These are phyloP conservation scores for Parauchenoglanis ngamensis DNA, from an alignment of 2,797 vertebrate species.

Conservation along the genomic window DNA sequence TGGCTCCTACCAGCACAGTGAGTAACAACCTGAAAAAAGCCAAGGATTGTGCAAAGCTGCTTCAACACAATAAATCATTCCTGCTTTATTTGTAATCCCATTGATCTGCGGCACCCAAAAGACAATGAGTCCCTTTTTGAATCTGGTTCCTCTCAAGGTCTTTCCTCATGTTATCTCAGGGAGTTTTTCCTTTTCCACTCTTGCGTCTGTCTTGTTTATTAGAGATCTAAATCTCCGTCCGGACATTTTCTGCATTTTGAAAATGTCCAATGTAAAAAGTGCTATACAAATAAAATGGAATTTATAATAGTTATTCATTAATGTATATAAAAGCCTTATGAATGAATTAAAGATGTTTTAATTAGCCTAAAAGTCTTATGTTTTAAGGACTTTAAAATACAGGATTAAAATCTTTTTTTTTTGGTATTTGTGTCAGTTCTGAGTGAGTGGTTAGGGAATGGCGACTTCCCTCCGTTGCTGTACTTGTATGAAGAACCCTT, in stretches of 20 bases:
- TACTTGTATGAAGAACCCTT: slow-evolving; percentile 76
- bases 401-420: not conserved
- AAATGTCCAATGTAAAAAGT: not conserved
- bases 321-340: not conserved
- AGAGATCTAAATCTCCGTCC: not conserved
- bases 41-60: not conserved
- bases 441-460: slow-evolving; percentile 78
- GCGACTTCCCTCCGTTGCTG: slow-evolving; percentile 59
- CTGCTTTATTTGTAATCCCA: not conserved
- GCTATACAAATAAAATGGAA: not conserved
- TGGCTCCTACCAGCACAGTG: slow-evolving; percentile 84
- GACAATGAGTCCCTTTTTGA: not conserved
- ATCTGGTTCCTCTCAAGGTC: not conserved
- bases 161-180: not conserved
- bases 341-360: not conserved
- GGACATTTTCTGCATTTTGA: no score
- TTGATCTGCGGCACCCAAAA: not conserved
- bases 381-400: not conserved
- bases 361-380: no score
- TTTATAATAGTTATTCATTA: not conserved
- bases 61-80: not conserved
- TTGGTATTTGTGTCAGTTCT: slow-evolving; percentile 70
- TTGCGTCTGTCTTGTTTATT: not conserved
- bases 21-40: slow-evolving; percentile 58
- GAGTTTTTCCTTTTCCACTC: not conserved